These are phyloP conservation scores for Laterallus jamaicensis DNA, from an alignment of 2,113 vertebrate genomes.

Conservation along the genomic window DNA sequence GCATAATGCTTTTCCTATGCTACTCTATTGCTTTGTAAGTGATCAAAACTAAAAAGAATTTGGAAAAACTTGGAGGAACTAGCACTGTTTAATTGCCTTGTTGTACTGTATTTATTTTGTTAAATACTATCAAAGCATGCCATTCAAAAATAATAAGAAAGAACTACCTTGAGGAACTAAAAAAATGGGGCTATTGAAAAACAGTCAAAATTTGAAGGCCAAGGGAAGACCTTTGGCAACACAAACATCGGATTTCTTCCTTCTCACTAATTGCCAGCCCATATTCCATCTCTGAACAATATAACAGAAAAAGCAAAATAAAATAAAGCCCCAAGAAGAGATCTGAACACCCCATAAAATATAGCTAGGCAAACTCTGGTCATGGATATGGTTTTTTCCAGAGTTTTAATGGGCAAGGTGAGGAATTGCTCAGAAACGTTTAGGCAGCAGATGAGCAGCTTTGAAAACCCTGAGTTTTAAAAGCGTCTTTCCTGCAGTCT, in stretches of 20 bases:
- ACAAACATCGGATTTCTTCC: neutral
- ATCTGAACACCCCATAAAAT: neutral
- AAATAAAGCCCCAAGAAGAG: neutral
- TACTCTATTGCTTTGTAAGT: neutral
- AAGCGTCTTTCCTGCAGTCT: constrained; percentile 18
- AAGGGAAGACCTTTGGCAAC: neutral
- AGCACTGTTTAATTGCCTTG: neutral
- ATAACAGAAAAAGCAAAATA: accelerated
- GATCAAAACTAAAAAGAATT: neutral
- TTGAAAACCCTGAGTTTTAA: neutral
- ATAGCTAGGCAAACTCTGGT: neutral
- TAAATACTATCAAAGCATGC: neutral
- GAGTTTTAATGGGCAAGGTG: neutral
- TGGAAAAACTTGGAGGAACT: neutral
- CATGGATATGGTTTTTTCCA: neutral
- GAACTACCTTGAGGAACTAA: neutral
- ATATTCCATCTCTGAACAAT: neutral
- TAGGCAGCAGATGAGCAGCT: neutral
- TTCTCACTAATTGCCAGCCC: neutral
- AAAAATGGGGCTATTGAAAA: neutral
- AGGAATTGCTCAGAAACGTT: neutral
- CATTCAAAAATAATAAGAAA: neutral
- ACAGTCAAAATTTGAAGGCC: neutral
- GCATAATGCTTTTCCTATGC: neutral
- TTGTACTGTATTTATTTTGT: neutral